phyloP scores from a whole-genome alignment of 1,140 invertebrate species.

The Acromyrmex heyeri region DNA sequence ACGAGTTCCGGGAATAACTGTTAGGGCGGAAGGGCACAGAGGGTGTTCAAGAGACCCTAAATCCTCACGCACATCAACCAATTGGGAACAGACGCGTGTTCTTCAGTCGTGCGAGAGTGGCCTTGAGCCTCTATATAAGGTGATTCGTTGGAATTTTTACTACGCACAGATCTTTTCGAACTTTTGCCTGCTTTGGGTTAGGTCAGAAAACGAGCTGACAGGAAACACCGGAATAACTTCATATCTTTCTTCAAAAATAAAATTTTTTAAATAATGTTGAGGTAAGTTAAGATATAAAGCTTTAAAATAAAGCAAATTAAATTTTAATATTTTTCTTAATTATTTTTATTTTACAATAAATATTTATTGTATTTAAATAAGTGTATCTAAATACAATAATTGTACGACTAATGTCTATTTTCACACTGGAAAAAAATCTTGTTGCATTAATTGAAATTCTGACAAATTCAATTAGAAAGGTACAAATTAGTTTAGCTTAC shows the following conservation, averaged over 20 bases:
- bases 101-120: constrained; percentile 58
- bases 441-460: too few species aligned
- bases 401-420: background rate
- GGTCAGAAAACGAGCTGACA: constrained; percentile 18
- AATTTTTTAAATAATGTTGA: background rate
- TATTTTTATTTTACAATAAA: background rate
- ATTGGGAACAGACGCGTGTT: constrained; percentile 44
- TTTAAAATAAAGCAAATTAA: background rate
- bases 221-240: background rate
- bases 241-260: background rate
- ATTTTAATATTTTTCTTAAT: background rate
- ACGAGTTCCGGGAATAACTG: constrained; percentile 48
- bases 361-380: background rate
- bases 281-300: background rate
- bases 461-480: too few species aligned
- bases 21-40: background rate
- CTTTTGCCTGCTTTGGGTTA: constrained; percentile 37
- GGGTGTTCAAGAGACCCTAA: constrained; percentile 61
- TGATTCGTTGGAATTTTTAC: constrained; percentile 47
- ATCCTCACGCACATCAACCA: constrained; percentile 36
- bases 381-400: background rate
- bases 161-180: background rate
- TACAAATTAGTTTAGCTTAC: too few species aligned
- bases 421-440: too few species aligned
- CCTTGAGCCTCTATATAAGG: constrained; percentile 57